A percentile compares a stretch with the other conserved stretches of the same genome.
Evolutionary conservation across 2,797 vertebrate genomes (phyloP).

Genomic region (Lepidocolaptes lacrymiger): DNA sequence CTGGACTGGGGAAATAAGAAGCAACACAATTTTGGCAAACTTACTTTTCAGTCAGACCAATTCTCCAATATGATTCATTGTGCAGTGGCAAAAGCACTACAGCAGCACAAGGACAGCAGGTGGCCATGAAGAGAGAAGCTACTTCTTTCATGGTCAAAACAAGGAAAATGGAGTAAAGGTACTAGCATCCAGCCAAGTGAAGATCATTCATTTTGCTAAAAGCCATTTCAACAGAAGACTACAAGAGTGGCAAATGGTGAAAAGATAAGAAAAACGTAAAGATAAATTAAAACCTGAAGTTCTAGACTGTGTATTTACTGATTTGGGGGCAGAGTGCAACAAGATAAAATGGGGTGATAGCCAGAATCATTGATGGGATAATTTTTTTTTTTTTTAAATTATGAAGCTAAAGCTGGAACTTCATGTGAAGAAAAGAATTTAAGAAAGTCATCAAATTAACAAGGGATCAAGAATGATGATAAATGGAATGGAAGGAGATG

Average conservation of each 20-base stretch:
- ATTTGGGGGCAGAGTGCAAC: not conserved
- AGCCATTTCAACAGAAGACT: not conserved
- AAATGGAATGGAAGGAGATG: not conserved
- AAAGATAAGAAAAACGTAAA: not conserved
- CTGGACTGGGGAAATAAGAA: constrained; percentile 17
- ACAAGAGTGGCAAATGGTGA: not conserved
- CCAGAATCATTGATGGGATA: not conserved
- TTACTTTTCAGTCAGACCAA: not conserved
- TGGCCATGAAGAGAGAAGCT: not conserved
- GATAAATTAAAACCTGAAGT: not conserved
- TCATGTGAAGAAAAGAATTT: not conserved
- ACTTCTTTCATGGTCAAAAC: not conserved
- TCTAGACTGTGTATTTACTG: not conserved
- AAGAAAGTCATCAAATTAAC: not conserved
- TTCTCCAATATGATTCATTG: not conserved
- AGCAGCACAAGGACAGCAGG: not conserved
- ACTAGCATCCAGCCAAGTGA: not conserved
- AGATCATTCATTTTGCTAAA: not conserved
- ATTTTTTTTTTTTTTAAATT: not conserved
- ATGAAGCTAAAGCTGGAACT: not conserved
- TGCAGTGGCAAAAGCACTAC: not conserved
- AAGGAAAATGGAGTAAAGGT: not conserved
- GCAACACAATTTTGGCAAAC: constrained; percentile 20
- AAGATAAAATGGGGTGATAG: not conserved
- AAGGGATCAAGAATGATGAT: not conserved